Percentiles rank a stretch among this genome's conserved stretches.
Evolutionary conservation across 2,888 invertebrate species (phyloP).

Genomic region (Drosophila monieri): DNA sequence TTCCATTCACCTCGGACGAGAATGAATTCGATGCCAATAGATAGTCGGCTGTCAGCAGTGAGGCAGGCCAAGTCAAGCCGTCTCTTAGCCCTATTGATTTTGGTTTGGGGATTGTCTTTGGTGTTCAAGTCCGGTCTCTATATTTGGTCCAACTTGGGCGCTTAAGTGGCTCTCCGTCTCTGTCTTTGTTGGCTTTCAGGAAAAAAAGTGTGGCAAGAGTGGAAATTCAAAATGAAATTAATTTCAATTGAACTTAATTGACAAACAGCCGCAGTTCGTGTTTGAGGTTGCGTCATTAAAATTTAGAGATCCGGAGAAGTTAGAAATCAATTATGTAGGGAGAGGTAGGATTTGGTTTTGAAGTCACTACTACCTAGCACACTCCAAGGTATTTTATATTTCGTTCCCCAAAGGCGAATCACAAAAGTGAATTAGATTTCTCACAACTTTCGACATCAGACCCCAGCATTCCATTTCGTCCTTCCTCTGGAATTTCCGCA

Average conservation of each 20-base stretch:
- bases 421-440: conserved; percentile 28
- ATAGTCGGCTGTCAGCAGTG: conserved; percentile 30
- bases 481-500: conserved; percentile 28
- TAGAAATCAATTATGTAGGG: conserved; percentile 3
- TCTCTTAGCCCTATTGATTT: conserved; percentile 34
- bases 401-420: not conserved
- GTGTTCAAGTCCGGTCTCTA: not conserved
- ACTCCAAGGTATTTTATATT: not conserved
- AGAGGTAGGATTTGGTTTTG: not conserved
- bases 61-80: conserved; percentile 25
- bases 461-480: conserved; percentile 18
- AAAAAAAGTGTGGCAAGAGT: conserved; percentile 33
- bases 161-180: conserved; percentile 19
- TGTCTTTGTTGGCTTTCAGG: conserved; percentile 5
- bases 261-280: conserved; percentile 15
- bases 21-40: conserved; percentile 41
- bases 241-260: conserved; percentile 73
- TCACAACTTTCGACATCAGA: conserved; percentile 4
- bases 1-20: conserved; percentile 25
- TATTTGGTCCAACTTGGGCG: conserved; percentile 10
- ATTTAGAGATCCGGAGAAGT: conserved; percentile 1
- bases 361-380: not conserved
- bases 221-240: conserved; percentile 62
- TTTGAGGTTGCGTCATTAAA: conserved; percentile 21
- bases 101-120: conserved; percentile 11